These are phyloP conservation scores for Percopsis omiscomaycus DNA, from an alignment of 2,797 vertebrate species.

Conservation along the genomic window DNA sequence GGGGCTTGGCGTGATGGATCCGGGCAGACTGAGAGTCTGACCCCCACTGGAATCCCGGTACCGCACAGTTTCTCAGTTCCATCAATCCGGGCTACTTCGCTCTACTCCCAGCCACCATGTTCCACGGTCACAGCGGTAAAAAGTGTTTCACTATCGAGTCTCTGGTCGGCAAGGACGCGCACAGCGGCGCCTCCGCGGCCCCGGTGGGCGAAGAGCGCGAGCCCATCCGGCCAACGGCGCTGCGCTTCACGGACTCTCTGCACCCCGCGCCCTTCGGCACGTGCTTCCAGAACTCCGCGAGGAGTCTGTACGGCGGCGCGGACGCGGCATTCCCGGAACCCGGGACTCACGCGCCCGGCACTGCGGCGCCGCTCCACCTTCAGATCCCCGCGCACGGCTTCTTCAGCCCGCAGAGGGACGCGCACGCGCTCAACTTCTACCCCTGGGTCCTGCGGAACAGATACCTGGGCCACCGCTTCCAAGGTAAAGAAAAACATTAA, in stretches of 20 bases:
- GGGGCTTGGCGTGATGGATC: constrained; percentile 57
- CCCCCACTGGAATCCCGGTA: constrained; percentile 16
- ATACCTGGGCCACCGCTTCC: constrained; percentile 79
- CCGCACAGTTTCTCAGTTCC: constrained; percentile 15
- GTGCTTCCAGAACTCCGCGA: constrained; percentile 75
- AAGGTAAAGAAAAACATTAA: constrained; percentile 55
- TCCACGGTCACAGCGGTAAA: constrained; percentile 71
- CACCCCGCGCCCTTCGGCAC: constrained; percentile 73
- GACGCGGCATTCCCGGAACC: constrained; percentile 77
- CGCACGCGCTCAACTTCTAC: constrained; percentile 79
- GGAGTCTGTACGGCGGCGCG: constrained; percentile 74
- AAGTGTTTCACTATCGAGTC: constrained; percentile 84
- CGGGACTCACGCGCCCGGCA: constrained; percentile 68
- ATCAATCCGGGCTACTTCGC: constrained; percentile 16
- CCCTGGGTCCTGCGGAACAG: constrained; percentile 81
- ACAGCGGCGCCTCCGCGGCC: constrained; percentile 42
- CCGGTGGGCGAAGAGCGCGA: constrained; percentile 60
- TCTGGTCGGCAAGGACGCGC: constrained; percentile 78
- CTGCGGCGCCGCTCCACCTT: constrained; percentile 74
- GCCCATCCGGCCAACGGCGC: constrained; percentile 81
- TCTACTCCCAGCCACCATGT: constrained; percentile 62
- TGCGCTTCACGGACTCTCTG: constrained; percentile 77
- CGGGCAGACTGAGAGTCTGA: constrained; percentile 42
- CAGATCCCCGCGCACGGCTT: constrained; percentile 77
- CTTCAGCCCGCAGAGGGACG: constrained; percentile 77